A percentile compares a stretch with the other conserved stretches of the same genome.
These are phyloP conservation scores for Acronicta psi DNA, from an alignment of 2,888 invertebrate species.

Conservation along the genomic window DNA sequence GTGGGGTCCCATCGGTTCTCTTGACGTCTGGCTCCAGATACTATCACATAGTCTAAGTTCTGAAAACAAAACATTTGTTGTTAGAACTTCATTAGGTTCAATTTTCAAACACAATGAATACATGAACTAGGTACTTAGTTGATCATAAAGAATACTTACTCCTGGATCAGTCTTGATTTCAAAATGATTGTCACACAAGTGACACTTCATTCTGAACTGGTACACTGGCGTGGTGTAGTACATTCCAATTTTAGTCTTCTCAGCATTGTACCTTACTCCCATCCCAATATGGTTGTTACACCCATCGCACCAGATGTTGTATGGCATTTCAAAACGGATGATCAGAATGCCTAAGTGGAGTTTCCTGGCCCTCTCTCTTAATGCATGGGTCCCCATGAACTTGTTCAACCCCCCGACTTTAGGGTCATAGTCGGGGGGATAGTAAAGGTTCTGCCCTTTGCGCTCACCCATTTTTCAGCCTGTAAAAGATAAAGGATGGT, in stretches of 20 bases:
- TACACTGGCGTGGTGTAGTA: slow-evolving; percentile 99
- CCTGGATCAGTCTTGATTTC: slow-evolving; percentile 99
- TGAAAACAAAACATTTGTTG: slow-evolving; percentile 74
- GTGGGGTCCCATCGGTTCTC: slow-evolving; percentile 99
- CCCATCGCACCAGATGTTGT: slow-evolving; percentile 99
- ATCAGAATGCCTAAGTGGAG: slow-evolving; percentile 98
- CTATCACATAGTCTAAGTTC: slow-evolving; percentile 98
- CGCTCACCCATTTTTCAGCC: slow-evolving; percentile 96
- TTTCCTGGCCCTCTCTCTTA: slow-evolving; percentile 98
- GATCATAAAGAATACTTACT: slow-evolving; percentile 85
- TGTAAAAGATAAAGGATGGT: slow-evolving; percentile 20
- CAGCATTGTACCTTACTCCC: slow-evolving; percentile 99
- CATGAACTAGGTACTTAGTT: neutral
- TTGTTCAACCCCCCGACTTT: slow-evolving; percentile 97
- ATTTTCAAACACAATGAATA: neutral
- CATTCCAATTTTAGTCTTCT: slow-evolving; percentile 98
- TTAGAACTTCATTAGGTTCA: neutral
- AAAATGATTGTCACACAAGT: slow-evolving; percentile 98
- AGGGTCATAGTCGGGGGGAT: slow-evolving; percentile 99
- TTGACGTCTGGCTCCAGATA: slow-evolving; percentile 98
- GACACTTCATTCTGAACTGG: slow-evolving; percentile 99
- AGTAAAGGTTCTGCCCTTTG: slow-evolving; percentile 99
- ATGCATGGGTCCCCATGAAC: slow-evolving; percentile 97
- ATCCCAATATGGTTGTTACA: slow-evolving; percentile 99
- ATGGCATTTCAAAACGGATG: slow-evolving; percentile 99